These are phyloP conservation scores for Ellobius talpinus DNA, from an alignment of 2,113 vertebrate genomes.

Conservation along the genomic window DNA sequence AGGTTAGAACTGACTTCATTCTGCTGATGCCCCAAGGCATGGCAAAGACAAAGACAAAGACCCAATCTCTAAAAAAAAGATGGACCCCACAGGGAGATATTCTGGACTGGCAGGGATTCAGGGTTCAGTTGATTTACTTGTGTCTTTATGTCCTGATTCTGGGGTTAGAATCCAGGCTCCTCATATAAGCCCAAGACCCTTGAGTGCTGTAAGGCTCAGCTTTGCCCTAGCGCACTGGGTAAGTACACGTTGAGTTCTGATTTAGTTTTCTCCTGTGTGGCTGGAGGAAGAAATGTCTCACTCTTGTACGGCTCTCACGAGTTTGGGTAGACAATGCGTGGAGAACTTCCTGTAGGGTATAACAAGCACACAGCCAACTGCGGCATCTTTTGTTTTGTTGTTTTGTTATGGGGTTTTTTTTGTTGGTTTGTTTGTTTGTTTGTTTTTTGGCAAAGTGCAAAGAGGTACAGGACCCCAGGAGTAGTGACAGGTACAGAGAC, in stretches of 20 bases:
- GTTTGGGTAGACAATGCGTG: neutral
- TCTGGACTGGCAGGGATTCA: neutral
- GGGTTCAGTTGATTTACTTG: neutral
- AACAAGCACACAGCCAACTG: neutral
- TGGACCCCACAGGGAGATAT: neutral
- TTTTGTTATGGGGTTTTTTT: too few species aligned
- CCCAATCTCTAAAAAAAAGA: too few species aligned
- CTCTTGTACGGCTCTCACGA: fast-evolving
- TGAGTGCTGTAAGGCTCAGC: too few species aligned
- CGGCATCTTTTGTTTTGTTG: fast-evolving
- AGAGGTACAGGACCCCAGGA: neutral
- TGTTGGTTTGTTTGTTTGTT: too few species aligned
- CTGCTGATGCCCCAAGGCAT: neutral
- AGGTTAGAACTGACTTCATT: neutral
- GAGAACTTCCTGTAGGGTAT: neutral
- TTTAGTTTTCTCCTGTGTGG: neutral
- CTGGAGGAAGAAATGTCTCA: neutral
- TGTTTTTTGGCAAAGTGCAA: too few species aligned
- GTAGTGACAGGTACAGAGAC: too few species aligned
- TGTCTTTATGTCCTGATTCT: neutral
- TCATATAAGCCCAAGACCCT: neutral
- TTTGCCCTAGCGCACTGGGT: neutral
- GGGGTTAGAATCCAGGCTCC: neutral
- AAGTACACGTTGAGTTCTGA: neutral
- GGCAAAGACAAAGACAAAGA: neutral